These are phyloP conservation scores for Trimorus sp. DNA, from an alignment of 2,888 invertebrate species.

Conservation along the genomic window DNA sequence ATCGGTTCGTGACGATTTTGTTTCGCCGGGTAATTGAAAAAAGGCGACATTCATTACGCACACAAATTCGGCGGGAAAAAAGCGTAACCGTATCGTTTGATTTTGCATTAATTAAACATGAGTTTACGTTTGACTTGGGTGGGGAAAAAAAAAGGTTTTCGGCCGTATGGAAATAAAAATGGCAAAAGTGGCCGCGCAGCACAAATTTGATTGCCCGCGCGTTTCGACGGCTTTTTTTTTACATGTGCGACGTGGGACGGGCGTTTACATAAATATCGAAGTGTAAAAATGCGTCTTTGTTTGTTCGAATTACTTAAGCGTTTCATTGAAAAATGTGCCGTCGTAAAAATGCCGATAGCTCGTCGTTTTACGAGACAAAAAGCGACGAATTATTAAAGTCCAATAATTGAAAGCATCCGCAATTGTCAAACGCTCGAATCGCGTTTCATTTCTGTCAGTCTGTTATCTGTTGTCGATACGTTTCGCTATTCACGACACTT, in stretches of 20 bases:
- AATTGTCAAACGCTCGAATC: slow-evolving; percentile 42
- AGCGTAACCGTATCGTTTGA: too few relatives aligned
- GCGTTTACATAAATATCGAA: slow-evolving; percentile 1
- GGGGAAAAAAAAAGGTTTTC: too few relatives aligned
- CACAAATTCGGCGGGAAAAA: too few relatives aligned
- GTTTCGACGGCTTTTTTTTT: too few relatives aligned
- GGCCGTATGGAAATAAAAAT: neutral
- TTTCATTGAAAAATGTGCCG: slow-evolving; percentile 30
- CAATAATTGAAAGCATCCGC: slow-evolving; percentile 42
- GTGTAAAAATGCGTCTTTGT: slow-evolving; percentile 18
- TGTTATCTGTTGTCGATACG: slow-evolving; percentile 29
- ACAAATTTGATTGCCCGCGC: neutral
- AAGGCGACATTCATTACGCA: too few relatives aligned
- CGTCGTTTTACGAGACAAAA: slow-evolving; percentile 29
- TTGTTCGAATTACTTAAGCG: slow-evolving; percentile 17
- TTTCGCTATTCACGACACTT: slow-evolving; percentile 18
- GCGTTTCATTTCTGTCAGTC: slow-evolving; percentile 46
- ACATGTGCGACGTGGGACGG: neutral
- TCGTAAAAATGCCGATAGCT: slow-evolving; percentile 28
- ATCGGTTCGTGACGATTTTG: slow-evolving; percentile 28
- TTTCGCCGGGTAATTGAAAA: neutral
- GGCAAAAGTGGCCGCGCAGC: neutral
- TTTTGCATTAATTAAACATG: too few relatives aligned
- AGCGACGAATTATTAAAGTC: slow-evolving; percentile 32
- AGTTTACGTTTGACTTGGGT: too few relatives aligned